phyloP scores from a whole-genome alignment of 2,888 invertebrate species.

The Heliconius ethilla region DNA sequence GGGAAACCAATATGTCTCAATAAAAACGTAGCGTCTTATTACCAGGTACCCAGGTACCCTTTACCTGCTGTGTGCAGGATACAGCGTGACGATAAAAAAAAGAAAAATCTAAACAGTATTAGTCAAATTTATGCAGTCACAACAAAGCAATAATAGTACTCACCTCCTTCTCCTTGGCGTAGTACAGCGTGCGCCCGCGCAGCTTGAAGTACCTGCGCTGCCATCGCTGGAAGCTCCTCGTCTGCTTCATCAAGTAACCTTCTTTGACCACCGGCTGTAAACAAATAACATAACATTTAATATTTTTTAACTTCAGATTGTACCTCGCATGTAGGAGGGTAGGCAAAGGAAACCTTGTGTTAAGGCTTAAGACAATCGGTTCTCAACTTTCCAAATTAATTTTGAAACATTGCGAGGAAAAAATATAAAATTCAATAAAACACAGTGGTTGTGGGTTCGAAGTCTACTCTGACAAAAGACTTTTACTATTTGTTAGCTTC shows the following conservation, averaged over 20 bases:
- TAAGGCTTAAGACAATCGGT: neutral
- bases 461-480: no score
- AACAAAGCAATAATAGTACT: constrained; percentile 53
- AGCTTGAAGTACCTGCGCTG: constrained; percentile 91
- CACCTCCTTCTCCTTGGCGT: constrained; percentile 93
- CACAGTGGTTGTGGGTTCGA: neutral
- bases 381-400: neutral
- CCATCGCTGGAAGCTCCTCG: constrained; percentile 93
- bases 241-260: constrained; percentile 93
- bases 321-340: no score
- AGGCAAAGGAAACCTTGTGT: no score
- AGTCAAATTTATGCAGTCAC: no score
- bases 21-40: neutral
- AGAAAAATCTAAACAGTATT: no score
- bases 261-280: constrained; percentile 85
- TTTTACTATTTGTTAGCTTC: no score
- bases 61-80: neutral
- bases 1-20: neutral
- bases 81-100: neutral
- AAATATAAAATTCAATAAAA: neutral
- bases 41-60: neutral
- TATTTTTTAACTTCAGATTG: no score
- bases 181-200: constrained; percentile 91
- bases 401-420: neutral
- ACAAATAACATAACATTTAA: constrained; percentile 5